These are phyloP conservation scores for Chelonus insularis DNA, from an alignment of 1,140 invertebrate species.

Conservation along the genomic window DNA sequence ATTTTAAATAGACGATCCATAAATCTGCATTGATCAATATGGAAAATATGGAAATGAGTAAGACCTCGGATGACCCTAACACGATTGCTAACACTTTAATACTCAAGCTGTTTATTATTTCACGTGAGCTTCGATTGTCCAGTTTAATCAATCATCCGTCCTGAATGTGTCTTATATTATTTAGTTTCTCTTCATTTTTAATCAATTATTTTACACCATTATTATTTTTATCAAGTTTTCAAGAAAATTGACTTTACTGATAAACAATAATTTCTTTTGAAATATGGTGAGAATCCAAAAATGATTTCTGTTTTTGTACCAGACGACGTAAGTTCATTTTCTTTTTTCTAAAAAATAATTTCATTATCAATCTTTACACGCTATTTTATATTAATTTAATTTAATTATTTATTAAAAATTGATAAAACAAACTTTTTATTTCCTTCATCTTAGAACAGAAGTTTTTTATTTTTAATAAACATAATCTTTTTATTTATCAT, in stretches of 20 bases:
- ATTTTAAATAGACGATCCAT: conserved; percentile 40
- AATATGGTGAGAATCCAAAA: conserved; percentile 51
- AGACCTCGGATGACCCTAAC: conserved; percentile 35
- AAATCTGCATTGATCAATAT: conserved; percentile 58
- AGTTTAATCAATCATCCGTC: no score
- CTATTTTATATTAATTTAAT: not conserved
- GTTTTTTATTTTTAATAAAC: no score
- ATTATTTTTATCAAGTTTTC: not conserved
- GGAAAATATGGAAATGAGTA: conserved; percentile 46
- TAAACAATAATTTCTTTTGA: no score
- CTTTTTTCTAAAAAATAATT: not conserved
- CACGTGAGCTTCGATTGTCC: conserved; percentile 32
- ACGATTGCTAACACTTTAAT: conserved; percentile 13
- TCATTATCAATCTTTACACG: not conserved
- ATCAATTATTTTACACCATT: not conserved
- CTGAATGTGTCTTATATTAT: not conserved
- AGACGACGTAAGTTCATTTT: conserved; percentile 48
- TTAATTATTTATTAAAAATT: no score
- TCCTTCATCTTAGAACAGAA: no score
- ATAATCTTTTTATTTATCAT: no score
- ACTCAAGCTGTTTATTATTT: not conserved
- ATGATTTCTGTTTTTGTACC: conserved; percentile 54
- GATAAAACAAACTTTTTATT: no score
- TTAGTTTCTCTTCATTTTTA: not conserved
- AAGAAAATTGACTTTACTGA: no score